These are phyloP conservation scores for Apteryx owenii DNA, from an alignment of 2,113 vertebrate species.

Conservation along the genomic window DNA sequence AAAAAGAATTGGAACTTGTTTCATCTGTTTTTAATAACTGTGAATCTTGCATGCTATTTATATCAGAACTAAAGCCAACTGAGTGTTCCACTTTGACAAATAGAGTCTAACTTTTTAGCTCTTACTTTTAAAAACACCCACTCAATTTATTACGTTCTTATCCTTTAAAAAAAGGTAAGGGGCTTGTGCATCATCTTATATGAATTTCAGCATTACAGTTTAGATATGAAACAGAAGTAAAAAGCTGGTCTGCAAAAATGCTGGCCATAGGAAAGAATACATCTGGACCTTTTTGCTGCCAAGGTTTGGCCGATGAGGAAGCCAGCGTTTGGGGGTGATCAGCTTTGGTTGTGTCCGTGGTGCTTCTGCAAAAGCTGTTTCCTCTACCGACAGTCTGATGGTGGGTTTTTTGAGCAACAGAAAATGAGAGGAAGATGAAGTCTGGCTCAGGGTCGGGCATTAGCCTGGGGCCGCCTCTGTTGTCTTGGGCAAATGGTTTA, in stretches of 20 bases:
- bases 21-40: constrained; percentile 62
- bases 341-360: background rate
- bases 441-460: background rate
- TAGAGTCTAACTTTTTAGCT: background rate
- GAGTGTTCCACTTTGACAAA: constrained; percentile 6
- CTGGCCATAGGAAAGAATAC: background rate
- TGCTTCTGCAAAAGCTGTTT: background rate
- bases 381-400: background rate
- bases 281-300: background rate
- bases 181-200: background rate
- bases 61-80: constrained; percentile 32
- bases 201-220: background rate
- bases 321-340: accelerated
- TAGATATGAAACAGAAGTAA: background rate
- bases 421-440: background rate
- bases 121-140: background rate
- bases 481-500: background rate
- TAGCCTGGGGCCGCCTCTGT: background rate
- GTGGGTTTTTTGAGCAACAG: background rate
- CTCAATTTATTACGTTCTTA: background rate
- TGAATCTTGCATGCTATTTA: background rate
- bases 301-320: background rate
- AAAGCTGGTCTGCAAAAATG: background rate
- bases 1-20: constrained; percentile 41
- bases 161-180: background rate